Base-by-base conservation (phyloP, 2,797 vertebrate species). In the Eurystomus glaucurus region DNA sequence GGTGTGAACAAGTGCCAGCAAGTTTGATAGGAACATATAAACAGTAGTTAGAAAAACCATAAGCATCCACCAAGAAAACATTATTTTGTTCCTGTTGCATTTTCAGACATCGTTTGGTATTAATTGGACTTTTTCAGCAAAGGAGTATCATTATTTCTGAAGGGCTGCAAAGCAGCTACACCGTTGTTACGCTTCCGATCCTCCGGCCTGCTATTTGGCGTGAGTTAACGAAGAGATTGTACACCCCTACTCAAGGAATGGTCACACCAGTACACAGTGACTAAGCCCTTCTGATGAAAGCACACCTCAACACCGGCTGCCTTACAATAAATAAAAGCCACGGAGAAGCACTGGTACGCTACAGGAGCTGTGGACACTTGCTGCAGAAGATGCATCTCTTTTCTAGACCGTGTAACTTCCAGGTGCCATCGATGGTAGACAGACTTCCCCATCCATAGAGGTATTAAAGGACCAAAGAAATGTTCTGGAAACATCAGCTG, bases 1-100 rank as follows among this genome's bases (percentile, higher is more conserved):
- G 96, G 96, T 95, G 97, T 96, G 97, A 97, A 98, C 92, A 97
- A 97, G 93, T 97, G 92, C 91, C 97, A 97, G 93, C 85, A 96
- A 98, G 93, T 98, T 98, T 97, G 96, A 97, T 95, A 74, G 92
- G 97, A 98, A 94, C 77, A 95, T 88, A 81, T 90, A 98, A 98
- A 98, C 86, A 98, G 95, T 98, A 96, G 85, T 98, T 98, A 97
- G 65, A 75, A 97, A 97, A 98, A 71, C 92, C 94, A 93, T 95
- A 92, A 98, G 97, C 48, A 82, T 96, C 94, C 97, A 97, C 79
- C 64, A 96, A 97, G 97, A 98, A 98, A 98, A 98, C 78, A 97
- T 84, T 97, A 96, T 97, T 98, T 97, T 97, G 95, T 97, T 97
- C 94, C 96, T 96, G 76, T 96, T 96, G 71, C 78, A 96, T 96